These are phyloP conservation scores for Tenodera sinensis DNA, from an alignment of 2,888 invertebrate genomes.

Conservation along the genomic window DNA sequence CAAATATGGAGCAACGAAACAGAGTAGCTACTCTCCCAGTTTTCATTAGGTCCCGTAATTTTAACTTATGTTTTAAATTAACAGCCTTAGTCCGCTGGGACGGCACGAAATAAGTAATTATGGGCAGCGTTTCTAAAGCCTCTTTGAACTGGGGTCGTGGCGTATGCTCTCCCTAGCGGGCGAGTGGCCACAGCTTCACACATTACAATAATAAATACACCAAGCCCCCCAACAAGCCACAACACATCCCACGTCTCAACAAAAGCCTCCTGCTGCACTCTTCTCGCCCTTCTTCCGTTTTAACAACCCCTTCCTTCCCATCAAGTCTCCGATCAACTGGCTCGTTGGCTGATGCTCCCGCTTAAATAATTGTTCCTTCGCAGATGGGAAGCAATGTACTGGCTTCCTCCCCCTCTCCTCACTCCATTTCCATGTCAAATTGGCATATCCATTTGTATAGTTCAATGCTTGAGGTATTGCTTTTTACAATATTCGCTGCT, in stretches of 20 bases:
- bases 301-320: background rate
- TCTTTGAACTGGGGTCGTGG: background rate
- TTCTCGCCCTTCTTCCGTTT: background rate
- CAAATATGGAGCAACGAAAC: background rate
- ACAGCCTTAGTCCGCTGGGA: background rate
- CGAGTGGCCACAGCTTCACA: background rate
- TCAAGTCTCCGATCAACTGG: background rate
- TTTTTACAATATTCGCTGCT: no score
- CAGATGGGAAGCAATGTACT: background rate
- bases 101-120: background rate
- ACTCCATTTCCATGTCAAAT: no score
- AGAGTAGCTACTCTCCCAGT: background rate
- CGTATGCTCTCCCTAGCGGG: background rate
- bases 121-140: background rate
- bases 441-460: no score
- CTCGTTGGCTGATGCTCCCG: background rate
- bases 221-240: background rate
- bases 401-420: no score
- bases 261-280: background rate
- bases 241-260: background rate
- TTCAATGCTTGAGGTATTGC: no score
- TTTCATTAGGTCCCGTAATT: background rate
- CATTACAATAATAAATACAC: background rate
- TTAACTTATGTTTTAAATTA: background rate
- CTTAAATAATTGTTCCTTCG: background rate